phyloP scores from a whole-genome alignment of 2,888 invertebrate genomes.

The Seira ritae region DNA sequence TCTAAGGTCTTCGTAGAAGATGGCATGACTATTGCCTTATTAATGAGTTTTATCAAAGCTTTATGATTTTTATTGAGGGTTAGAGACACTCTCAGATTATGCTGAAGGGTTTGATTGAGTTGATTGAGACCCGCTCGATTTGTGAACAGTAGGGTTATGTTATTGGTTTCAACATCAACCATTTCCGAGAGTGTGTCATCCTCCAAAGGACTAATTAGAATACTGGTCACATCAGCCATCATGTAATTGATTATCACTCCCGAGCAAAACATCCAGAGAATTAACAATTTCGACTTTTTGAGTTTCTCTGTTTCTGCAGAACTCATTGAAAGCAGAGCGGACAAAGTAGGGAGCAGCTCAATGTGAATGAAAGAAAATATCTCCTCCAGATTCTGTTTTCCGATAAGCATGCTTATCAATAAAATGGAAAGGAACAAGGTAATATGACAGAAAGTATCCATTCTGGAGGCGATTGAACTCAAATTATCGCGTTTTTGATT shows the following conservation, averaged over 20 bases:
- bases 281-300: background rate
- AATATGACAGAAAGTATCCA: background rate
- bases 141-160: background rate
- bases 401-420: background rate
- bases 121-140: background rate
- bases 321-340: background rate
- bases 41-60: background rate
- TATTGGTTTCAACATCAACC: background rate
- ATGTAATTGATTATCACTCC: background rate
- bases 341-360: background rate
- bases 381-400: background rate
- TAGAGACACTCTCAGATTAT: background rate
- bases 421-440: background rate
- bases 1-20: background rate
- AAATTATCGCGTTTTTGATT: background rate
- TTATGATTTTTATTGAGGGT: background rate
- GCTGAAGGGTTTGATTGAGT: background rate
- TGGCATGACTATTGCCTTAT: background rate
- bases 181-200: background rate
- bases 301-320: background rate
- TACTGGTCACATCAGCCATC: constrained; percentile 15
- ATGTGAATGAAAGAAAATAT: background rate
- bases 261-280: background rate
- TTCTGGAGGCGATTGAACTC: background rate
- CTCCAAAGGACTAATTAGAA: constrained; percentile 8